phyloP scores from a whole-genome alignment of 1,140 invertebrate genomes.

The Sycobia sp. region DNA sequence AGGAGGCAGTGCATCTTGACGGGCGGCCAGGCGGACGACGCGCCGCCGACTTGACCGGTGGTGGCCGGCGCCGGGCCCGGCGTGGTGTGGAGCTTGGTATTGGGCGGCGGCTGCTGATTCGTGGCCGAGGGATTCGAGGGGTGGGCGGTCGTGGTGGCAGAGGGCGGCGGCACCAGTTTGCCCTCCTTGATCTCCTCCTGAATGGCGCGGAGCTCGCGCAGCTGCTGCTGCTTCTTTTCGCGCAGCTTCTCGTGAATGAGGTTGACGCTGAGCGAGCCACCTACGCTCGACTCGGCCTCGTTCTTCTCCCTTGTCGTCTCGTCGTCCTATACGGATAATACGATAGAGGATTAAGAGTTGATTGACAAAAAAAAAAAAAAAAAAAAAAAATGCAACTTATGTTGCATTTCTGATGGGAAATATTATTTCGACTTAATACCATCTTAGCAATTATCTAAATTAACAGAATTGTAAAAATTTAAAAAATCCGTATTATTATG shows the following conservation, averaged over 20 bases:
- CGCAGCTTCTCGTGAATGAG: conserved; percentile 82
- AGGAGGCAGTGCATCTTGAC: conserved; percentile 59
- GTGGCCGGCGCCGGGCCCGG: conserved; percentile 51
- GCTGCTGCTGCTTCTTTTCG: conserved; percentile 86
- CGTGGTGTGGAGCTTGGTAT: conserved; percentile 60
- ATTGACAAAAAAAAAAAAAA: too few relatives aligned
- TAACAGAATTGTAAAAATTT: too few relatives aligned
- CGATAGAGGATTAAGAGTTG: too few relatives aligned
- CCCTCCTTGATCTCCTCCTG: conserved; percentile 87
- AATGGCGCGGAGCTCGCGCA: conserved; percentile 80
- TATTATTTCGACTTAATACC: too few relatives aligned
- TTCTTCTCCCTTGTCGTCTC: conserved; percentile 53
- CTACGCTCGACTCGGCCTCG: conserved; percentile 75
- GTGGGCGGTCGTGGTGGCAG: conserved; percentile 52
- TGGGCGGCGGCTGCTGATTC: conserved; percentile 63
- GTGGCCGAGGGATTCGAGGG: conserved; percentile 48
- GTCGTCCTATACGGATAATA: conserved; percentile 62
- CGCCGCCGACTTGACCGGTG: conserved; percentile 35
- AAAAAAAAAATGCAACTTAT: too few relatives aligned
- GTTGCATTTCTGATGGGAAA: too few relatives aligned
- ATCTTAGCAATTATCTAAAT: too few relatives aligned
- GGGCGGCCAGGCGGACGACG: conserved; percentile 54
- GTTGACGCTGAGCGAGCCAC: conserved; percentile 75
- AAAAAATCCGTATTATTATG: too few relatives aligned
- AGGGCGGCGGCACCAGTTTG: conserved; percentile 68